phyloP scores from a whole-genome alignment of 2,113 vertebrate species.

The Corynorhinus townsendii region DNA sequence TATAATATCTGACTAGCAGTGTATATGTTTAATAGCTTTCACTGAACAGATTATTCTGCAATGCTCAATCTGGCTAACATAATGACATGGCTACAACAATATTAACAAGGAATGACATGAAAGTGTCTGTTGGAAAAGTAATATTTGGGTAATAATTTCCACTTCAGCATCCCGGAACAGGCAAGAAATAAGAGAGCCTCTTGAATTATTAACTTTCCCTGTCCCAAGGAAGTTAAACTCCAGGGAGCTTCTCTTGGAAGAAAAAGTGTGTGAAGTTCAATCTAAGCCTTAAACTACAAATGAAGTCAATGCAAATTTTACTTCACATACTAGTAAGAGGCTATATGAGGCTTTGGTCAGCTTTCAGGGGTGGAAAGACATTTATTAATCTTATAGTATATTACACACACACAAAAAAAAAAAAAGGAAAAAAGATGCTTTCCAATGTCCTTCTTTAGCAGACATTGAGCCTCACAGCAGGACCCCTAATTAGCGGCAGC shows the following conservation, averaged over 20 bases:
- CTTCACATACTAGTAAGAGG: background rate
- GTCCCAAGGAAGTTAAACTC: background rate
- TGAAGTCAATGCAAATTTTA: background rate
- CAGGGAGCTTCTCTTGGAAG: background rate
- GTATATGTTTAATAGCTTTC: background rate
- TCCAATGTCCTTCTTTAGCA: background rate
- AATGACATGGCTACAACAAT: background rate
- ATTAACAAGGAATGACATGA: background rate
- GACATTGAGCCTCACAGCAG: background rate
- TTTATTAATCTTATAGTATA: background rate
- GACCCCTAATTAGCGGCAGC: background rate
- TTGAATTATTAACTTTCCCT: background rate
- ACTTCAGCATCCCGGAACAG: background rate
- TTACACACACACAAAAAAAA: background rate
- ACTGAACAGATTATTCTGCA: background rate
- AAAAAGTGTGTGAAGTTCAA: background rate
- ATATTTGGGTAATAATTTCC: background rate
- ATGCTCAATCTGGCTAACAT: background rate
- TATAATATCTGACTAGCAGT: background rate
- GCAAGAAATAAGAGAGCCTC: background rate
- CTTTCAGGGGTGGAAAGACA: background rate
- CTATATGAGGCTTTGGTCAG: background rate
- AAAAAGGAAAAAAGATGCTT: background rate
- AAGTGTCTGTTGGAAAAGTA: background rate
- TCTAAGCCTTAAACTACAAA: background rate